Base-by-base conservation (phyloP, 1,140 invertebrate species). In the Harpegnathos saltator region DNA sequence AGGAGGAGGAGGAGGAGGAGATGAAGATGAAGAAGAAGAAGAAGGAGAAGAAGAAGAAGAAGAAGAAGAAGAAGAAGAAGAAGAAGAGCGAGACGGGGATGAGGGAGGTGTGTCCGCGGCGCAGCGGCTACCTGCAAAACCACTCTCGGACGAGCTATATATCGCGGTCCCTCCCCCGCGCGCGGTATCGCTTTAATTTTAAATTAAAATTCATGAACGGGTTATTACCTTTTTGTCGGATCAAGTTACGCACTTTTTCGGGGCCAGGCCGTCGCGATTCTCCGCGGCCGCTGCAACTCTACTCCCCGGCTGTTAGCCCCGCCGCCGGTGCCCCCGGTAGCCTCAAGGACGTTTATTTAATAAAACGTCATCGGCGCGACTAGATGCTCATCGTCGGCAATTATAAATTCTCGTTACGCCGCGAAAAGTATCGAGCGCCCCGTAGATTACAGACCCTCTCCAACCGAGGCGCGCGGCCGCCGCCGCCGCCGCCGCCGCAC, bases 191-290 rank as follows among this genome's bases (percentile, higher is more conserved):
- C 82, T 89, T 88, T 90, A 91, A 91, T 88, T 91, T 91, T 87
- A 90, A 92, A 92, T 92, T 91, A 91, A 91, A 92, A 91, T 91
- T 90, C 90, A 91, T 90, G 88, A 89, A 82, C 83, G 84, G 89
- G 82, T 91, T 89, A 90, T 89, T 88, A 89, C 88, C 89, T 88
- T 89, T 89, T 90, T 88, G 69, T 89, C 62, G 82, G 84, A 86
- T 90, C 87, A 74, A 69, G 75, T 89, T 85, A 84, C 80, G 61
- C 74, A 73, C 74, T 85, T 83, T 84, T 90, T 88, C 85, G 75
- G 69, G 61, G 19, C 82, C 58, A 56, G 59, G 61, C 63, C 56
- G 71, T 29, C 62, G 56, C 69, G 71, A 83, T 82, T 87, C 61
- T 56, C 66, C 44, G 19, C 61, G 65, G 61, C 33, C 54, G 29